A percentile compares a stretch with the other conserved stretches of the same genome.
phyloP scores from a whole-genome alignment of 2,797 vertebrate genomes.

The Neomorphus geoffroyi region DNA sequence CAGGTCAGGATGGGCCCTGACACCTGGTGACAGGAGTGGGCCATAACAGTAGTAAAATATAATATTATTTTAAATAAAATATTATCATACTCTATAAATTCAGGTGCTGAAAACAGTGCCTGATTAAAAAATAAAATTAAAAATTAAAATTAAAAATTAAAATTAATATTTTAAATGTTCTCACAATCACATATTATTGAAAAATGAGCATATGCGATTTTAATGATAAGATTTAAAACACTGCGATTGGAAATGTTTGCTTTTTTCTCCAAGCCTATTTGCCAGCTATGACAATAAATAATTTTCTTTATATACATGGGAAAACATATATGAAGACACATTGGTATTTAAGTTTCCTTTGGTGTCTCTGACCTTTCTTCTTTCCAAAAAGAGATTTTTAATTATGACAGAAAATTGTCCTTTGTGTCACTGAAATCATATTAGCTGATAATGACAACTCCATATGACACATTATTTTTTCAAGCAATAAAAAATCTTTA shows the following conservation, averaged over 20 bases:
- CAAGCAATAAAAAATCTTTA: not conserved
- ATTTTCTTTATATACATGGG: not conserved
- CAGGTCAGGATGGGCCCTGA: too few relatives aligned
- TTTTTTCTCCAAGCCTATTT: not conserved
- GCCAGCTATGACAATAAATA: not conserved
- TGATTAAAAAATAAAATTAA: not conserved
- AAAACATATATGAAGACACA: not conserved
- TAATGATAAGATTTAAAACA: not conserved
- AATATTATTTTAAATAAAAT: not conserved
- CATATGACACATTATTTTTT: not conserved
- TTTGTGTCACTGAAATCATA: not conserved
- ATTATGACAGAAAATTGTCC: not conserved
- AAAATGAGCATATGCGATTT: not conserved
- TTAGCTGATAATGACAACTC: not conserved
- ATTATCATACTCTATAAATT: not conserved
- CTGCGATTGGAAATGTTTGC: not conserved
- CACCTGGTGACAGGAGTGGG: too few relatives aligned
- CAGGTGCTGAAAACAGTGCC: not conserved
- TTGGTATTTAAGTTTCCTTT: not conserved
- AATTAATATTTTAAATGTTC: not conserved
- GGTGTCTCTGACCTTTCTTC: not conserved
- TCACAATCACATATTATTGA: not conserved
- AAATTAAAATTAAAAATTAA: too few relatives aligned
- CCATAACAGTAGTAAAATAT: too few relatives aligned
- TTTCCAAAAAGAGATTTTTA: not conserved